Evolutionary conservation across 2,113 vertebrate genomes (phyloP), one percentile per base, ranked within the genome.

Genomic region (Microcebus griseorufus): DNA sequence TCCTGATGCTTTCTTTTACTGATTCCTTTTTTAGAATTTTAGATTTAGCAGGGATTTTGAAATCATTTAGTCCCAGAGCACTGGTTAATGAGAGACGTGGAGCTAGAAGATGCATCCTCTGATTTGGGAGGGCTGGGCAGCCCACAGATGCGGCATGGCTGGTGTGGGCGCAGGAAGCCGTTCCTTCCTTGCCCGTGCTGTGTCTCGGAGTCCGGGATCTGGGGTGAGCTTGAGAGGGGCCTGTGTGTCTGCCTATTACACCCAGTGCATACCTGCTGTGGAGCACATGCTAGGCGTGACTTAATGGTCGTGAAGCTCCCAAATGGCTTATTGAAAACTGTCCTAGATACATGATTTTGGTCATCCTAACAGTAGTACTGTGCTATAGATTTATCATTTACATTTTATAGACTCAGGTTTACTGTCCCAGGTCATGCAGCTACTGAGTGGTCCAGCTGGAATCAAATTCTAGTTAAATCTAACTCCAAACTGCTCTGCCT

Each of bases 1-100:
- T 90, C 34, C 37, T 88, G 79, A 29, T 84, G 51, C 42, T 53
- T 79, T 92, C 17, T 69, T 70, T 32, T 45, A 58, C 48, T 42
- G 39, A 81, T 81, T 83, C 60, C 81, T 39, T 94, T 96, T 96
- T 93, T 65, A 88, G 93, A 92, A 82, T 93, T 93, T 88, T 93
- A 88, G 29, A 64, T 73, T 23, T 51, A 37, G 90, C 91, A 73
- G 48, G 51, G 69, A 45, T 9, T 89, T 65, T 73, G 84, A 91
- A 93, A 73, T 92, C 27, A 16, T 27, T 95, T 70, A 48, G 11
- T 37, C 25, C 9, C 32, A 64, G 53, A 42, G 53, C 90, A 73
- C 78, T 65, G 55, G 39, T 60, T 92, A 39, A 85, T 72, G 78
- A 53, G 6, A 42, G 70, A 67, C 20, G 60, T 76, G 27, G 84